Conservation (phyloP, 2,888 invertebrate genomes). For the Fragum whitleyi region DNA sequence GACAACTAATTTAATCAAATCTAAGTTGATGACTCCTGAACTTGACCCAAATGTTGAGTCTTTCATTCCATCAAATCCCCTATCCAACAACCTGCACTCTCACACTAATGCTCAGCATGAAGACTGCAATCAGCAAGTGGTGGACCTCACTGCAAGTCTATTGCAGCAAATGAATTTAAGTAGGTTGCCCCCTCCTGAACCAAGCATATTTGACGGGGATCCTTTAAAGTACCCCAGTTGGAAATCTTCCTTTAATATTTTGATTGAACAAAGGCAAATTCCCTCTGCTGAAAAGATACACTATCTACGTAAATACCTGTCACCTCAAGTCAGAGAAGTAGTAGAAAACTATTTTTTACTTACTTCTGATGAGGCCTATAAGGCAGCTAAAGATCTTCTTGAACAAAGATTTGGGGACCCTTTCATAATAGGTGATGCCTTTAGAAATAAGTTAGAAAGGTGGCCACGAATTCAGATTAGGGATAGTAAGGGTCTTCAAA, state of each 20-base stretch:
- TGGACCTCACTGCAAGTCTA: background rate
- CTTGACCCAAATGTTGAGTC: background rate
- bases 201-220: slow-evolving; percentile 55
- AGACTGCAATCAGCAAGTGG: background rate
- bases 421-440: slow-evolving; percentile 53
- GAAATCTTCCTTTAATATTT: slow-evolving; percentile 40
- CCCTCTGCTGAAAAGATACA: slow-evolving; percentile 48
- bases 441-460: slow-evolving; percentile 47
- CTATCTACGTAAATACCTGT: slow-evolving; percentile 53
- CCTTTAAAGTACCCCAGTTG: slow-evolving; percentile 49
- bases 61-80: background rate
- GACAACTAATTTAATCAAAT: background rate
- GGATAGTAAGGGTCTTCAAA: slow-evolving; percentile 44
- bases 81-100: background rate
- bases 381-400: slow-evolving; percentile 51
- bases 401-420: slow-evolving; percentile 61
- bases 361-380: slow-evolving; percentile 46
- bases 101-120: background rate
- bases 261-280: slow-evolving; percentile 40
- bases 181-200: slow-evolving; percentile 51
- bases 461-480: slow-evolving; percentile 50
- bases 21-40: background rate
- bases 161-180: slow-evolving; percentile 23
- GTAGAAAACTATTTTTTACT: slow-evolving; percentile 59
- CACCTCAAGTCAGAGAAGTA: slow-evolving; percentile 42